phyloP scores from a whole-genome alignment of 2,888 invertebrate genomes.

The Neria commutata region DNA sequence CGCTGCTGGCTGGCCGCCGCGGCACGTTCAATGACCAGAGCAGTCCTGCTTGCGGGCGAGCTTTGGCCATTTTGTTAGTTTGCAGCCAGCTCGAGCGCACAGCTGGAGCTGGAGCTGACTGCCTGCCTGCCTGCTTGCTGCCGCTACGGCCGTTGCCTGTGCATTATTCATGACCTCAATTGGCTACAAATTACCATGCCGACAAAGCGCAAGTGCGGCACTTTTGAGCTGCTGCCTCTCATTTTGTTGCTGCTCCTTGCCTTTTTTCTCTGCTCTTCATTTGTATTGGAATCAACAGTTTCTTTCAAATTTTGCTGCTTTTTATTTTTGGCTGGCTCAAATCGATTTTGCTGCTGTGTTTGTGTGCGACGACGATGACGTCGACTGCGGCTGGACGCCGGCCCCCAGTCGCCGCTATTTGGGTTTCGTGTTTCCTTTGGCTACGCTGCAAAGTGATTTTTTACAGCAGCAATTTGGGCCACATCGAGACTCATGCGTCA shows the following conservation, averaged over 20 bases:
- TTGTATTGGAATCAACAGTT: constrained; percentile 26
- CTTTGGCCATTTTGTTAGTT: neutral
- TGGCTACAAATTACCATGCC: constrained; percentile 29
- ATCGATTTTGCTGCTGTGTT: constrained; percentile 9
- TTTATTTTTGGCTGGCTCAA: constrained; percentile 15
- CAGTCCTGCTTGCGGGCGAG: neutral
- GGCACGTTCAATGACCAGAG: neutral
- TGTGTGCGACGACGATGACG: neutral
- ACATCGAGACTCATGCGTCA: neutral
- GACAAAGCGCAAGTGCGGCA: constrained; percentile 20
- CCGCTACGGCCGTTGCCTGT: too few species aligned
- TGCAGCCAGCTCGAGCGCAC: neutral
- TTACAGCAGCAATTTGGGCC: neutral
- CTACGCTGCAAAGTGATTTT: neutral
- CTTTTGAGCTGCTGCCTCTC: constrained; percentile 2
- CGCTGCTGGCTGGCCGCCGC: neutral
- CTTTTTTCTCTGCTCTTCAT: neutral
- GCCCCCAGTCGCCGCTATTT: neutral
- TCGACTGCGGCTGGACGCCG: neutral
- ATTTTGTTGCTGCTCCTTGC: neutral
- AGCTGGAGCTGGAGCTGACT: constrained; percentile 1
- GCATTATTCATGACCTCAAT: constrained; percentile 28
- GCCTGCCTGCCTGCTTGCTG: neutral
- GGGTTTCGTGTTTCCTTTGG: neutral
- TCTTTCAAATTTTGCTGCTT: constrained; percentile 17